Base-by-base conservation (phyloP, 2,888 invertebrate genomes). In the Amphipoea lucens region DNA sequence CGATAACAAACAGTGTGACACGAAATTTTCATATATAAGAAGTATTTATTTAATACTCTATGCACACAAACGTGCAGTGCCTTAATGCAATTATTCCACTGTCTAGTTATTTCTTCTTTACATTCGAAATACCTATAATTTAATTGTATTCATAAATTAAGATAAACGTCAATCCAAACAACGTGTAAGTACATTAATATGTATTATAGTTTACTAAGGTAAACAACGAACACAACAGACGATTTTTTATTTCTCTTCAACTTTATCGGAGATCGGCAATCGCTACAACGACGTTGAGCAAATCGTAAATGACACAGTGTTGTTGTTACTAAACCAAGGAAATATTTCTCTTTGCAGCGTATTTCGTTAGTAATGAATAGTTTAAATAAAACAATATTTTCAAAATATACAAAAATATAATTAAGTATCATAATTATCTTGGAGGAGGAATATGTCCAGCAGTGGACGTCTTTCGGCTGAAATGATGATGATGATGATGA, bases 391-490 rank as follows among this genome's bases (percentile, higher is more conserved):
- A 78, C 63, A 57, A 71, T 17, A 40, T 17, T 62, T 45, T 78
- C 23, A 9, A 72, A 78, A 79, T 78, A 45, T 79, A 79, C 65
- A 78, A 79, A 79, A 79, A 79, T 79, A 78, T 79, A 72, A 79
- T 79, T 78, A 29, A 29, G 29, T 29, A 78, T 36, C 14, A 51
- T 51, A 48, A 48, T 48, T 48, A 63, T 62, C 23, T n/a, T 60
- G 60, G 6, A n/a, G 17, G 4, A 14, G 6, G n/a, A 12, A 20
- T 62, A 11, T 60, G n/a, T 57, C 60, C 57, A 42, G 17, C 60
- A 11, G 60, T n/a, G n/a, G 71, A 60, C 60, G 11, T 17, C 3
- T 57, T n/a, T 12, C 2, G 20, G 40, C 17, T 20, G 20, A n/a
- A 71, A 62, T 60, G 11, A n/a, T 20, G 11, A n/a, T 71, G 11